phyloP scores from a whole-genome alignment of 2,797 vertebrate species.

The Bradypus variegatus region DNA sequence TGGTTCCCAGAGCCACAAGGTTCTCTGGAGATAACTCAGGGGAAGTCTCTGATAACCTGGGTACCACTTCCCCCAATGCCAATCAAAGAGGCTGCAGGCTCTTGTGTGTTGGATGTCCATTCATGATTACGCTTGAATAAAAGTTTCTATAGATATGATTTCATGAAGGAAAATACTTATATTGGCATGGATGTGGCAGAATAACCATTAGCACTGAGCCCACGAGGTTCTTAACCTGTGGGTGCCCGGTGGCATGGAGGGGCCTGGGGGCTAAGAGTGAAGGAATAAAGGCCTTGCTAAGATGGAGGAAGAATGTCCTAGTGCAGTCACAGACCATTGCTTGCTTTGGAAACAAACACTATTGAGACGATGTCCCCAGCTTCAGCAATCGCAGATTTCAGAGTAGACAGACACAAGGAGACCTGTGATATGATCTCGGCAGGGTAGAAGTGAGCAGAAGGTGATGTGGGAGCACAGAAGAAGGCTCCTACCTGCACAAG shows the following conservation, averaged over 20 bases:
- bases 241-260: fast-evolving
- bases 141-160: not conserved
- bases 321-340: too few species aligned
- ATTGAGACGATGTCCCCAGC: not conserved
- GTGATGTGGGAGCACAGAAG: not conserved
- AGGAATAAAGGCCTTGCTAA: not conserved
- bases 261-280: not conserved
- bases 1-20: fast-evolving
- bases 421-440: fast-evolving
- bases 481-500: not conserved
- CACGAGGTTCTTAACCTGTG: not conserved
- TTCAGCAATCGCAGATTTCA: too few species aligned
- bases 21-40: not conserved
- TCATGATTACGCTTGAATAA: not conserved
- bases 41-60: not conserved
- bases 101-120: not conserved
- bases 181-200: not conserved
- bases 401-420: not conserved
- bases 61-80: not conserved
- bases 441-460: fast-evolving
- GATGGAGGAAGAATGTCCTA: not conserved
- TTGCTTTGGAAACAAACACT: not conserved
- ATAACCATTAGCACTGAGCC: not conserved
- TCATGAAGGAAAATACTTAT: not conserved
- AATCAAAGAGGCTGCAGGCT: not conserved